Evolutionary conservation across 2,113 vertebrate species (phyloP), one percentile per base, ranked within the genome.

Genomic region (Notechis scutatus): DNA sequence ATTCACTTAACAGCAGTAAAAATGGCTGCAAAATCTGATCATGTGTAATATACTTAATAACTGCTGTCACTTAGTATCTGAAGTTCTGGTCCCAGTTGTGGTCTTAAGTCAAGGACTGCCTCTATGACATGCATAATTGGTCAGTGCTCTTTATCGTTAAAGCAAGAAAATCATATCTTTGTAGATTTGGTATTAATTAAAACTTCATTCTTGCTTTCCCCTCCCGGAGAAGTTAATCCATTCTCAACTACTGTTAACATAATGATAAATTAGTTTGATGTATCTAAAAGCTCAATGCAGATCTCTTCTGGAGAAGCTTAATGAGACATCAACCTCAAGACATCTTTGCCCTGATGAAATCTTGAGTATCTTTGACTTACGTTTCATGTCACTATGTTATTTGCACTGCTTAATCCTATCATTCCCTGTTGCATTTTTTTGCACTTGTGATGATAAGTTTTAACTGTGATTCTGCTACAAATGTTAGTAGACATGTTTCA

Each of bases 161-260:
- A 5, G 3, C 61, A 74, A 42, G 42, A 93, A 88, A 26, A 2
- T 42, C 54, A 56, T 74, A 50, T 93, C 29, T 85, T 92, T 57
- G 89, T 26, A 89, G 91, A 64, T 92, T 61, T 45, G 34, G 91
- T 93, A 61, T 94, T 26, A 59, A 21, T 29, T 42, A 94, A 86
- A 91, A 50, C n/a, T 87, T 95, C 89, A 10, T 5, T 50, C 55
- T 61, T 15, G 23, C 10, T 42, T n/a, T 91, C 55, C 1, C 4
- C 88, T 88, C 0, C 54, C 39, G 18, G 0, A 0, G 61, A 85
- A 18, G 81, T 91, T 74, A 39, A 5, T 86, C 91, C 54, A 57
- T 91, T 54, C 47, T 54, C 12, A 74, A 26, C 29, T 39, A 39
- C 87, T 95, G 93, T n/a, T 85, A 92, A 47, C 42, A 3, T 87